Base-by-base conservation (phyloP, 2,888 invertebrate genomes). In the Xestia xanthographa region DNA sequence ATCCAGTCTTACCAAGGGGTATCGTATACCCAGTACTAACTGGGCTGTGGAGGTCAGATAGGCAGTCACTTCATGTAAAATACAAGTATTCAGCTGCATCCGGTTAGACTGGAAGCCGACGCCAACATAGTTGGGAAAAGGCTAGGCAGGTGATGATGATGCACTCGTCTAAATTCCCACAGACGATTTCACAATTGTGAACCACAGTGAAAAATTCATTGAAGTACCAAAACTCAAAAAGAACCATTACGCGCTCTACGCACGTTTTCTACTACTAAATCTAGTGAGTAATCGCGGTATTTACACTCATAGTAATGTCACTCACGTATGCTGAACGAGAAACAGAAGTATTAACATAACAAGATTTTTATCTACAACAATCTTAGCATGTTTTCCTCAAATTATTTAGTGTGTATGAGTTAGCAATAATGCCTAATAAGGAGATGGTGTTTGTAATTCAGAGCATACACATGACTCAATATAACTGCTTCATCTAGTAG, bases 301-400 rank as follows among this genome's bases (percentile, higher is more conserved):
- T 58, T 29, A 78, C 34, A 22, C 5, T 41, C 43, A n/a, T 56
- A 48, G 8, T 17, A 17, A 79, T 63, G 66, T 22, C 14, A 50
- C 53, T 41, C 63, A 48, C 56, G 72, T 77, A 50, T 66, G 34
- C 17, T 34, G 48, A 22, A 17, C 22, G 48, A 22, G 48, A 68
- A 58, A 67, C 77, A 56, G 12, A 45, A n/a, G 17, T 48, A 20
- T 20, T 6, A 48, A 48, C 43, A 48, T 20, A 1, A 14, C 0
- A 6, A 22, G 20, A 48, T 5, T 22, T 38, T 29, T 66, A 1
- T n/a, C 29, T 43, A 80, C 45, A 50, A 48, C 3, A 29, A 80
- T 66, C 73, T 53, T 45, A 50, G 72, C 56, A 72, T n/a, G 17
- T 22, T 34, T 58, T 78, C 22, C 12, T 43, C 43, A 45, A 26